phyloP scores from a whole-genome alignment of 2,797 vertebrate genomes.

The Florisuga fusca region DNA sequence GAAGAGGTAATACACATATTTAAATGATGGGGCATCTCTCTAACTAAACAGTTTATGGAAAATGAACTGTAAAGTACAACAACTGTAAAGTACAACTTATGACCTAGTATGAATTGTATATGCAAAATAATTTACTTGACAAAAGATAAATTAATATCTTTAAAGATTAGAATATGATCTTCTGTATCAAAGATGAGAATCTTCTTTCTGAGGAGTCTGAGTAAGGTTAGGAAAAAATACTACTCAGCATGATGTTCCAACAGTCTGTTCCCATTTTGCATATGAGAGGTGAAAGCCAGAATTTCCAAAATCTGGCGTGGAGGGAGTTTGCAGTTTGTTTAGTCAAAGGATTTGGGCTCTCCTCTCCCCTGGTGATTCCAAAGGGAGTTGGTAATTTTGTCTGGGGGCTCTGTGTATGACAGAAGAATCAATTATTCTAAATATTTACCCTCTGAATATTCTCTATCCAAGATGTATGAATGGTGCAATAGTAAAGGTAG shows the following conservation, averaged over 20 bases:
- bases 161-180: not conserved
- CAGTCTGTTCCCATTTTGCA: not conserved
- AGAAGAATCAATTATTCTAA: not conserved
- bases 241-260: not conserved
- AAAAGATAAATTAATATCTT: not conserved
- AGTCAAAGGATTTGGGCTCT: not conserved
- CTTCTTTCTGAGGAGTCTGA: not conserved
- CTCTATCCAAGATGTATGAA: not conserved
- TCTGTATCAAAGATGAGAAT: not conserved
- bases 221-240: not conserved
- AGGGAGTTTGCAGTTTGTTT: not conserved
- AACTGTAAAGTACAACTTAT: not conserved
- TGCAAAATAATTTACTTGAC: not conserved
- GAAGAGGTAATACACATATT: not conserved
- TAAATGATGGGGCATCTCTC: not conserved
- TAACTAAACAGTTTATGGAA: not conserved
- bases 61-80: not conserved
- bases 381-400: not conserved
- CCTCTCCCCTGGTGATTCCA: not conserved
- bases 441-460: not conserved
- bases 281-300: not conserved
- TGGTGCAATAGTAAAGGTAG: not conserved
- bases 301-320: not conserved
- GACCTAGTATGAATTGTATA: not conserved
- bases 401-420: rapidly evolving